Base-by-base conservation (phyloP, 1,140 invertebrate species). In the Periplaneta americana region DNA sequence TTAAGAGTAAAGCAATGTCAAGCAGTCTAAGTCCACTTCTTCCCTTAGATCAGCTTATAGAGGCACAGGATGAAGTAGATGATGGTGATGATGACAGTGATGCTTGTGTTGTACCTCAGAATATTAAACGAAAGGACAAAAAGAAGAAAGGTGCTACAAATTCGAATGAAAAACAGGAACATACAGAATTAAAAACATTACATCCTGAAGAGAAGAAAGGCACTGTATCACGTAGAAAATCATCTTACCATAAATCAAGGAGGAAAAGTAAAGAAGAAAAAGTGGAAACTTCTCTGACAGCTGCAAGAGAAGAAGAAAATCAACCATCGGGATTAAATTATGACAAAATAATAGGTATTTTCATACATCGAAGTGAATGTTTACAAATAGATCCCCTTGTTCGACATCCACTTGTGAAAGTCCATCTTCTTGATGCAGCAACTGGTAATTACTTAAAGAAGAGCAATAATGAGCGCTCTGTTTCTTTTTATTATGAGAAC, bases 341-440 rank as follows among this genome's bases (percentile, higher is more conserved):
- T 66, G 81, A 82, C 22, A 82, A 75, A 57, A 80, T 82, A 18
- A 48, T 82, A 57, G 82, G 78, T 5, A 57, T 82, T 39, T 18
- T 80, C 11, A 57, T 82, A n/a, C 82, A 82, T 37, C 34, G 34
- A 22, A 36, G 82, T 82, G 82, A 82, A 78, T 77, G 31, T 34
- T 78, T 81, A 34, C 75, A 81, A 48, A 28, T 48, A 81, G 87
- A 89, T 57, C 83, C 85, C 79, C 82, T 89, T 0, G 86, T 88
- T 39, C 86, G 84, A 78, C 87, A 88, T 83, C 88, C 88, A 0
- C 88, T 89, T 86, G 88, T 89, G 15, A 89, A 87, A 34, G 85
- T 89, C n/a, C 87, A 89, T 39, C 85, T 89, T 1, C 84, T 89
- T 13, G 82, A 87, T 13, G 80, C 84, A 8, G 82, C 78, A 4